Conservation (phyloP, 2,113 vertebrate genomes). For the Opisthocomus hoazin region DNA sequence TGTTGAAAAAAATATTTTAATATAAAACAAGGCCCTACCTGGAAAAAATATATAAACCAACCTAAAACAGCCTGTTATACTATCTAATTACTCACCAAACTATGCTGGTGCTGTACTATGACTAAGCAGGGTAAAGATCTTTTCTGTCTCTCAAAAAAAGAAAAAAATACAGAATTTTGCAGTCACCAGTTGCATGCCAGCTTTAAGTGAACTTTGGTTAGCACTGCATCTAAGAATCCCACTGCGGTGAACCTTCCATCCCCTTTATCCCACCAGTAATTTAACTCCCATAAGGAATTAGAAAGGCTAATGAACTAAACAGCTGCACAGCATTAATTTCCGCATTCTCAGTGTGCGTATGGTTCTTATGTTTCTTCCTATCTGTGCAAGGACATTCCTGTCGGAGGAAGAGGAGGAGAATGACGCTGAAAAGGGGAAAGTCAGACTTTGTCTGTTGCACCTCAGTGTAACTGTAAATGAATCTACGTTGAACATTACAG, state of each 20-base stretch:
- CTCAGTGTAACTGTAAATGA: not conserved
- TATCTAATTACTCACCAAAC: not conserved
- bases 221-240: not conserved
- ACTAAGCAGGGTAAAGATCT: slow-evolving; percentile 4
- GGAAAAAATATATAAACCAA: slow-evolving; percentile 14
- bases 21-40: slow-evolving; percentile 18
- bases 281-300: slow-evolving; percentile 1
- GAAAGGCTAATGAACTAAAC: slow-evolving; percentile 10
- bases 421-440: not conserved
- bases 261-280: not conserved
- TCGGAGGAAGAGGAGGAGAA: not conserved
- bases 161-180: not conserved
- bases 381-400: not conserved
- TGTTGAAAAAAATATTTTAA: not conserved
- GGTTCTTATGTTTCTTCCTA: not conserved
- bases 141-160: not conserved
- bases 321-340: not conserved
- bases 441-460: not conserved
- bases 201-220: not conserved
- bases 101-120: not conserved
- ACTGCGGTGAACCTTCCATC: not conserved
- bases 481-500: not conserved
- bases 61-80: not conserved
- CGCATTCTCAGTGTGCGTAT: not conserved
- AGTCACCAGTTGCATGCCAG: not conserved